phyloP scores from a whole-genome alignment of 2,797 vertebrate genomes.

The Orestias chungarensis region DNA sequence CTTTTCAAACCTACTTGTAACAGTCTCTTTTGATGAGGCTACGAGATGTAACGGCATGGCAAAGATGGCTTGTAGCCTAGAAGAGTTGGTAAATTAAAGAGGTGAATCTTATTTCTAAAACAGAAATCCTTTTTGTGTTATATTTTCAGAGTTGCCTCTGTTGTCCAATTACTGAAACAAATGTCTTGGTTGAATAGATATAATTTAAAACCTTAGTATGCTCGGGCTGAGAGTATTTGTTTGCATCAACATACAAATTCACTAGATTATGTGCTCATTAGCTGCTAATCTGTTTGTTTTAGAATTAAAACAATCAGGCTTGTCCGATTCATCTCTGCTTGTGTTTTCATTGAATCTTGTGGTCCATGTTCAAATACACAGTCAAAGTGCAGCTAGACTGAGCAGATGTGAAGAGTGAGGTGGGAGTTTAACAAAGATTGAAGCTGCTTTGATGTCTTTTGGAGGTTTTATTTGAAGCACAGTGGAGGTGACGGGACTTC shows the following conservation, averaged over 20 bases:
- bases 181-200: neutral
- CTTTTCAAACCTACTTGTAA: neutral
- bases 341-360: slow-evolving; percentile 25
- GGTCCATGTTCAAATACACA: slow-evolving; percentile 11
- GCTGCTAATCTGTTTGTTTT: slow-evolving; percentile 21
- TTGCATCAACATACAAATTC: neutral
- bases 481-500: slow-evolving; percentile 33
- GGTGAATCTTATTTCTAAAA: too few species aligned
- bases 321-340: slow-evolving; percentile 22
- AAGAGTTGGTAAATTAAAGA: too few species aligned
- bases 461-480: slow-evolving; percentile 30
- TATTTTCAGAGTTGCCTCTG: too few species aligned
- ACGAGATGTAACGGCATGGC: neutral
- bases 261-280: slow-evolving; percentile 16
- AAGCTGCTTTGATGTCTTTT: slow-evolving; percentile 41
- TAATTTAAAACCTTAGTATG: neutral
- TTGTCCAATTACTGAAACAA: too few species aligned
- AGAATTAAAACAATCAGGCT: slow-evolving; percentile 43
- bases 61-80: too few species aligned
- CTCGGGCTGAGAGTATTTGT: neutral
- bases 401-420: neutral
- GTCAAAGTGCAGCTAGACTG: slow-evolving; percentile 21
- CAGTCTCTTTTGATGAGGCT: neutral
- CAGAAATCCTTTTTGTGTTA: too few species aligned
- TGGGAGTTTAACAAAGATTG: slow-evolving; percentile 24